Evolutionary conservation across 1,140 invertebrate species (phyloP).

Genomic region (Drosophila azteca): DNA sequence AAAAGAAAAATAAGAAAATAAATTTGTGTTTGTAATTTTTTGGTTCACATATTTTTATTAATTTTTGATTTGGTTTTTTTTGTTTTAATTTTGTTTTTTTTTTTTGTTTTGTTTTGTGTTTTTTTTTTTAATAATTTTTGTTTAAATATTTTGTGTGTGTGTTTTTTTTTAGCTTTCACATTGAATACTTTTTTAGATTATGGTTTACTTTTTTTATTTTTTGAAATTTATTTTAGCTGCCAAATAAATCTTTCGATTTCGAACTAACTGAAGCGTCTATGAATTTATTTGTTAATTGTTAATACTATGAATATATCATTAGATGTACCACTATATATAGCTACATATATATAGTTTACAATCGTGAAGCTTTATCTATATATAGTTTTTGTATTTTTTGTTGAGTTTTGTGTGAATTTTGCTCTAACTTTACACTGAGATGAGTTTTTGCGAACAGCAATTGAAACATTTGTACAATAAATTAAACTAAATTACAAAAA

Average conservation of each 20-base stretch:
- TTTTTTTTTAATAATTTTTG: constrained; percentile 50
- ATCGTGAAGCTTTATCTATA: constrained; percentile 48
- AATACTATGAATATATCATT: constrained; percentile 71
- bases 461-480: constrained; percentile 76
- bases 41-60: constrained; percentile 73
- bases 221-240: constrained; percentile 36
- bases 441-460: constrained; percentile 75
- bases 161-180: constrained; percentile 51
- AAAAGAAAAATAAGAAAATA: background rate
- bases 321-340: constrained; percentile 54
- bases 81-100: constrained; percentile 28
- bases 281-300: constrained; percentile 66
- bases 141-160: constrained; percentile 51
- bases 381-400: constrained; percentile 18
- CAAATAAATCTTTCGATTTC: constrained; percentile 43
- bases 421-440: constrained; percentile 79
- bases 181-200: constrained; percentile 53
- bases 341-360: constrained; percentile 52
- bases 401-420: constrained; percentile 50
- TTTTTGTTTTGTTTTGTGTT: constrained; percentile 25
- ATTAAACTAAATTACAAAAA: constrained; percentile 62
- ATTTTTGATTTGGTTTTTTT: constrained; percentile 59
- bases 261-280: constrained; percentile 80
- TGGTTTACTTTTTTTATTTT: constrained; percentile 36
- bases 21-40: constrained; percentile 7